Base-by-base conservation (phyloP, 2,888 invertebrate genomes). In the Pyrrhia umbra region DNA sequence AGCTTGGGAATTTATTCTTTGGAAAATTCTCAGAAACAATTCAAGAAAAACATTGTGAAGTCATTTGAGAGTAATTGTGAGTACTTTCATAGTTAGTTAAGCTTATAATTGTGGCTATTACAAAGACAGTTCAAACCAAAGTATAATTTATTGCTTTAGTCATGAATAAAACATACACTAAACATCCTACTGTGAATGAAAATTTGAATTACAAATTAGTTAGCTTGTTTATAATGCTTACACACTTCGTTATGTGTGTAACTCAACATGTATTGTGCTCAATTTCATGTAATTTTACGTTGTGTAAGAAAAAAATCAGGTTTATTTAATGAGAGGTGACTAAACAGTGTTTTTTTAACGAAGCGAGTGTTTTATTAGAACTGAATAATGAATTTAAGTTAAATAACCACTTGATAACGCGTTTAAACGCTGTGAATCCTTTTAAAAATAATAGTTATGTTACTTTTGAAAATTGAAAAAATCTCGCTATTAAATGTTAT, bases 161-260 rank as follows among this genome's bases (percentile, higher is more conserved):
- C 27, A 75, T 71, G 50, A 71, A 75, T 75, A 57, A 71, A 50
- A 54, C 42, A 69, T 61, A 0, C 5, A 5, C 9, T 10, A 13
- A 34, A 20, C 10, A 9, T 46, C 16, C n/a, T 50, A 27, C 4
- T 45, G 52, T 62, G 66, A 57, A 55, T 62, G 51, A 51, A 57
- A 37, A 79, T 67, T 75, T 47, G 79, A 77, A 79, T 77, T 34
- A 39, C 59, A 64, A 79, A 77, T 75, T 16, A 64, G 50, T 71
- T 21, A 64, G 43, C 8, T 42, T 27, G 59, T 46, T 61, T 54
- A 51, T 57, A 49, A 70, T 50, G 47, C 47, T 61, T n/a, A 52
- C 42, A 52, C 42, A 47, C 15, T 20, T 15, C 10, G 16, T 39
- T 47, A 21, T 0, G 23, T 23, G 21, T 40, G 46, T 50, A 54